Base-by-base conservation (phyloP, 2,113 vertebrate species). In the Antennarius striatus region DNA sequence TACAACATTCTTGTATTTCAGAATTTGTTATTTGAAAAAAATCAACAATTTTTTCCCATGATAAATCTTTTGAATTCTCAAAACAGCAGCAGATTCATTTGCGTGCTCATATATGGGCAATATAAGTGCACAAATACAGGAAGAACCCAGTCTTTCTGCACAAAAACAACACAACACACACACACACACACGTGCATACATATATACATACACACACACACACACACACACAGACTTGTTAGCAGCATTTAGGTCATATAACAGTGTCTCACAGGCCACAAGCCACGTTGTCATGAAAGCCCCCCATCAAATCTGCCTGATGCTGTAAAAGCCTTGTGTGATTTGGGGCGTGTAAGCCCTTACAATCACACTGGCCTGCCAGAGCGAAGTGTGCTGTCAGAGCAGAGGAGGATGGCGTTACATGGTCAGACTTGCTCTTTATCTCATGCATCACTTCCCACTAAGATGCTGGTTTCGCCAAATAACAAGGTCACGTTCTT, bases 161-260 rank as follows among this genome's bases (percentile, higher is more conserved):
- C 62, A 39, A 10, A 56, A 28, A 60, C 48, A 73, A 39, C 64
- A 42, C 15, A 51, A n/a, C 40, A 55, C 28, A 29, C 55, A 45
- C 29, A 32, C 43, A 10, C 56, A 55, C 28, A 29, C 55, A 45
- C 29, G 32, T 30, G 6, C 56, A 29, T 32, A 5, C 40, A n/a
- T 40, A 14, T 51, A 32, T 29, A 62, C 42, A 36, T 51, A 64
- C 48, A 68, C 56, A 61, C 39, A 71, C 75, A 65, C 55, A 64
- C 48, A 68, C 56, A 61, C 39, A 71, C 75, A 65, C 55, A 61
- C 7, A 83, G 81, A 90, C 81, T 90, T 89, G 92, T 93, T 93
- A 90, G 90, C 81, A 90, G 91, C 91, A 90, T 93, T 94, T 92
- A 93, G 86, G 87, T 94, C 91, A 94, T 84, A 89, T 88, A 89